Evolutionary conservation across 2,888 invertebrate genomes (phyloP).

Genomic region (Clepsis dumicolana): DNA sequence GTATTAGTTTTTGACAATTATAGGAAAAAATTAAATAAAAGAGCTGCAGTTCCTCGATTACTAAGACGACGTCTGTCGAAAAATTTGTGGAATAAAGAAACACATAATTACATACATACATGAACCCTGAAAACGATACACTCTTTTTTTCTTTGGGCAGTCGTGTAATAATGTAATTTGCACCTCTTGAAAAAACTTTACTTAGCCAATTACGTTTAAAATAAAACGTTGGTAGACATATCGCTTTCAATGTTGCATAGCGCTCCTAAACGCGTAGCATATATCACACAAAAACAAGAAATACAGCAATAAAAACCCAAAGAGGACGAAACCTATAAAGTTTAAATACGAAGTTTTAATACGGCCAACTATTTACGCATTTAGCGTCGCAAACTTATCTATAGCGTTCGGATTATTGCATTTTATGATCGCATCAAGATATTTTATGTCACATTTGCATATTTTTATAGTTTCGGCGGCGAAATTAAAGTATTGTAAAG

Average conservation of each 20-base stretch:
- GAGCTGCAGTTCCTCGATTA: too few species aligned
- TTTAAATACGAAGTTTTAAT: constrained; percentile 27
- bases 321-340: constrained; percentile 22
- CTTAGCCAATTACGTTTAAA: neutral
- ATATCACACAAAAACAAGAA: constrained; percentile 11
- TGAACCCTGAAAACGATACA: too few species aligned
- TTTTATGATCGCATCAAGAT: constrained; percentile 70
- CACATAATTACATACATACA: too few species aligned
- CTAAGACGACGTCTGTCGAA: too few species aligned
- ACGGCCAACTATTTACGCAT: constrained; percentile 38
- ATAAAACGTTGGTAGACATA: neutral
- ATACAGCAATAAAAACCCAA: constrained; percentile 14
- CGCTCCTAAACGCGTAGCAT: neutral
- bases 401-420: constrained; percentile 62
- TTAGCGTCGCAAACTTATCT: constrained; percentile 48
- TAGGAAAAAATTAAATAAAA: too few species aligned
- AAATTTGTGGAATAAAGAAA: too few species aligned
- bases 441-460: constrained; percentile 82
- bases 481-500: constrained; percentile 85
- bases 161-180: too few species aligned
- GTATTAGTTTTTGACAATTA: too few species aligned
- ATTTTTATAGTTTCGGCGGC: constrained; percentile 83
- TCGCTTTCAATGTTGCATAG: neutral
- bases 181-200: neutral
- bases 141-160: too few species aligned